Evolutionary conservation across 2,888 invertebrate species (phyloP).

Genomic region (Ecdyonurus torrentis): DNA sequence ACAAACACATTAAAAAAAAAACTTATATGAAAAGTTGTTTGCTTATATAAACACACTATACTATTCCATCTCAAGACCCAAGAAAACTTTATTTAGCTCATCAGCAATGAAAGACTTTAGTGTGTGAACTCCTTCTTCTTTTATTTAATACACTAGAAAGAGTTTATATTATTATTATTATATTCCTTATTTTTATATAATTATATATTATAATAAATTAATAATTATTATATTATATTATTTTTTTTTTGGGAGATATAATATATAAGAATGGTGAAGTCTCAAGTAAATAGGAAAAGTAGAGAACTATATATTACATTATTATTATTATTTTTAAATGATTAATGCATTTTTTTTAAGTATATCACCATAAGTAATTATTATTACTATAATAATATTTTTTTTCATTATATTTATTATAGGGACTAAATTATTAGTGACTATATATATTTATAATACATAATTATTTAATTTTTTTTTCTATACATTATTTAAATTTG

Average conservation of each 20-base stretch:
- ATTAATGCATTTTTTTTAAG: not conserved
- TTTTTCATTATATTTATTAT: not conserved
- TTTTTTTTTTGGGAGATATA: not conserved
- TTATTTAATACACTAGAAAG: not conserved
- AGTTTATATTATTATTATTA: not conserved
- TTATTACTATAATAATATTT: too few species aligned
- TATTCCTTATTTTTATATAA: not conserved
- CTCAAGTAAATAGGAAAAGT: not conserved
- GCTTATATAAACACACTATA: not conserved
- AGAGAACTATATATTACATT: not conserved
- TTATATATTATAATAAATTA: not conserved
- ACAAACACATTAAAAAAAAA: too few species aligned
- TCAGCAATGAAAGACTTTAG: not conserved
- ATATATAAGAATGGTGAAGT: not conserved
- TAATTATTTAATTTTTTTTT: not conserved
- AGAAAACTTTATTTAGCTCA: not conserved
- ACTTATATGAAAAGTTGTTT: too few species aligned
- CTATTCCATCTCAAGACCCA: not conserved
- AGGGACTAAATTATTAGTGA: not conserved
- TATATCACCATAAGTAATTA: not conserved
- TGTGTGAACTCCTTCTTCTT: too few species aligned
- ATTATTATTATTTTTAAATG: not conserved
- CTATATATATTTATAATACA: not conserved
- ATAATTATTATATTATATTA: not conserved
- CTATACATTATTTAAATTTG: not conserved